Base-by-base conservation (phyloP, 2,797 vertebrate genomes). In the Thunnus albacares region DNA sequence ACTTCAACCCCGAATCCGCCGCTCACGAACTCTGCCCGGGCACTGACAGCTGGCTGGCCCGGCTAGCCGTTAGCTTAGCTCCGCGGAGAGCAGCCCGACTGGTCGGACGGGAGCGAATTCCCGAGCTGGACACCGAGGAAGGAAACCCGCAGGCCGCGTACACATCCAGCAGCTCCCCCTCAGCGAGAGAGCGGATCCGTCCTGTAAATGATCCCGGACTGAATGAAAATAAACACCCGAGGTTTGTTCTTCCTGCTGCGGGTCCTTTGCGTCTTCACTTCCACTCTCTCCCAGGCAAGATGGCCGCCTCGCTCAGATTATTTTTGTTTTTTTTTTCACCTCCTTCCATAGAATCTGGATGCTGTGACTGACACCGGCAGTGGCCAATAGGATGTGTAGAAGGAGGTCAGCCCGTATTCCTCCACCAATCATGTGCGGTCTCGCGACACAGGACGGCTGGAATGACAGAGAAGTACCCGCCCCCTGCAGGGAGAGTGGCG, bases 311-410 rank as follows among this genome's bases (percentile, higher is more conserved):
- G 14, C 58, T 90, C 58, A 76, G 94, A 94, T 94, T 96, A 95
- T 95, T 95, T 96, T 95, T 95, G 93, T 95, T 96, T 96, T 95
- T 93, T 94, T 94, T 90, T 71, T 79, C 77, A 56, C 58, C 71
- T 76, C 71, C 56, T 78, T 79, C 85, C 82, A 80, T 35, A 45
- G 71, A 60, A 43, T 87, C 80, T 58, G 76, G 45, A 47, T 17
- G 18, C 4, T 2, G 10, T 83, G 84, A 91, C 9, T 77, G 92
- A 86, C 91, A 61, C 5, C 15, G 3, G 0, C 3, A 3, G 2
- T 4, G 35, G 0, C 92, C 79, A 92, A 93, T 93, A 49, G 78
- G 20, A 52, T 33, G 33, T 11, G 5, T 5, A 22, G 41, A 52
- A 70, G 11, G 5, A 35, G 14, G 12, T 53, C 18, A 0, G 24